These are phyloP conservation scores for Acestrorhynchus altus DNA, from an alignment of 2,797 vertebrate species.

Conservation along the genomic window DNA sequence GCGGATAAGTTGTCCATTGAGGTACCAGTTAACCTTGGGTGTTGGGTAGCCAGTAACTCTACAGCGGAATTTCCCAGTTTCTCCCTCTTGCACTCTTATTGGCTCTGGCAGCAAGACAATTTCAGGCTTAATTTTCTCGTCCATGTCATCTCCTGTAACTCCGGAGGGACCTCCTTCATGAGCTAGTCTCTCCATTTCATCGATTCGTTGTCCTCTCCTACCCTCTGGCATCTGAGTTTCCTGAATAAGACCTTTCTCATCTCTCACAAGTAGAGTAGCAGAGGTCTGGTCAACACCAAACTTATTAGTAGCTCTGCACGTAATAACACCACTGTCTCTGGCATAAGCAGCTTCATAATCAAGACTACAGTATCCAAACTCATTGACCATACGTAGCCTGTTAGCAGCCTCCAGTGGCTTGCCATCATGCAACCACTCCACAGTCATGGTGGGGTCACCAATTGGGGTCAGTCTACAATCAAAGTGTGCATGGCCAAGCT, in stretches of 20 bases:
- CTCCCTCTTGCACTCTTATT: constrained; percentile 88
- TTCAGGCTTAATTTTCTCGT: constrained; percentile 93
- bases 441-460: constrained; percentile 95
- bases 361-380: constrained; percentile 98
- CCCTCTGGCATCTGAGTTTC: constrained; percentile 95
- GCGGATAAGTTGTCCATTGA: constrained; percentile 95
- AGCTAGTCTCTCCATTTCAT: constrained; percentile 91
- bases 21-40: constrained; percentile 98
- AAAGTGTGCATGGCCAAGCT: constrained; percentile 93
- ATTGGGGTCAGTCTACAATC: constrained; percentile 97
- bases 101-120: constrained; percentile 95
- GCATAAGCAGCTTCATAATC: constrained; percentile 94
- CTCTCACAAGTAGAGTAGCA: constrained; percentile 95
- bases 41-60: constrained; percentile 95
- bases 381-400: constrained; percentile 95
- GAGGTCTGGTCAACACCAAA: constrained; percentile 94
- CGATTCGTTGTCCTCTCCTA: constrained; percentile 87
- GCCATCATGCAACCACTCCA: constrained; percentile 96
- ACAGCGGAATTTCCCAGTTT: constrained; percentile 93
- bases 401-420: constrained; percentile 96
- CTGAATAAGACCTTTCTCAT: constrained; percentile 97
- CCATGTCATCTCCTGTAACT: constrained; percentile 82
- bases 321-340: constrained; percentile 95
- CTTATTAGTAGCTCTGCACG: constrained; percentile 95
- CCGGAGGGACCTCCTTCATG: constrained; percentile 88